A percentile compares a stretch with the other conserved stretches of the same genome.
Evolutionary conservation across 1,140 invertebrate genomes (phyloP).

Genomic region (Drosophila sp.): DNA sequence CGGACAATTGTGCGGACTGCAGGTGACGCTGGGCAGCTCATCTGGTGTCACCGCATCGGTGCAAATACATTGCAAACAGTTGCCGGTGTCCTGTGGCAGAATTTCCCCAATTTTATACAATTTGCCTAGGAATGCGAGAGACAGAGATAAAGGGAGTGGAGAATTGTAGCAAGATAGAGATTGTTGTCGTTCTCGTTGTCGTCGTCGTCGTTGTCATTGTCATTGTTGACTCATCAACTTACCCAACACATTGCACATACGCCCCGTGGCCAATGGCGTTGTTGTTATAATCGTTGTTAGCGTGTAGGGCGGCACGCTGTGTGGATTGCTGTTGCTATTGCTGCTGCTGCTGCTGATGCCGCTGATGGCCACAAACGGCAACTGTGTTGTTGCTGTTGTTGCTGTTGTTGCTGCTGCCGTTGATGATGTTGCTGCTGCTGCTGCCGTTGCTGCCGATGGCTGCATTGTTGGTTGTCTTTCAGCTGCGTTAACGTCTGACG

Average conservation of each 20-base stretch:
- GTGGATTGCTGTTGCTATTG: conserved; percentile 49
- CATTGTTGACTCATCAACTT: conserved; percentile 56
- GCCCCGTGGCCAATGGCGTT: conserved; percentile 67
- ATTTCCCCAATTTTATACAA: conserved; percentile 88
- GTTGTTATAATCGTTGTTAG: conserved; percentile 76
- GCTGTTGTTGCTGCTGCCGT: conserved; percentile 11
- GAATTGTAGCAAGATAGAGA: conserved; percentile 10
- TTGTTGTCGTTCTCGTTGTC: conserved; percentile 18
- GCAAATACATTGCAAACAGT: conserved; percentile 89
- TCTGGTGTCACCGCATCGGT: conserved; percentile 84
- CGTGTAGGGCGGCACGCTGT: conserved; percentile 62
- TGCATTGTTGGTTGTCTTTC: conserved; percentile 46
- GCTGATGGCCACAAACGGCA: conserved; percentile 39
- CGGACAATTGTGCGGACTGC: conserved; percentile 87
- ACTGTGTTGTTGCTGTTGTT: conserved; percentile 34
- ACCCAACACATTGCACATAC: conserved; percentile 83
- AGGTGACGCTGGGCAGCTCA: conserved; percentile 88
- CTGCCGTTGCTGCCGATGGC: conserved; percentile 38
- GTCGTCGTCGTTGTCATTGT: conserved; percentile 16
- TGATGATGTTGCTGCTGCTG: conserved; percentile 21
- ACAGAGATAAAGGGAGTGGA: conserved; percentile 39
- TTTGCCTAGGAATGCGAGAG: conserved; percentile 85
- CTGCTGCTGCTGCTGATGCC: conserved; percentile 38
- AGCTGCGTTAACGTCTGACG: conserved; percentile 41
- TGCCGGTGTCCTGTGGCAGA: conserved; percentile 88